Evolutionary conservation across 53 echinoderm and acorn worm genomes (phyloP), one percentile per base, ranked within the genome.

Genomic region (Henricia sp.): DNA sequence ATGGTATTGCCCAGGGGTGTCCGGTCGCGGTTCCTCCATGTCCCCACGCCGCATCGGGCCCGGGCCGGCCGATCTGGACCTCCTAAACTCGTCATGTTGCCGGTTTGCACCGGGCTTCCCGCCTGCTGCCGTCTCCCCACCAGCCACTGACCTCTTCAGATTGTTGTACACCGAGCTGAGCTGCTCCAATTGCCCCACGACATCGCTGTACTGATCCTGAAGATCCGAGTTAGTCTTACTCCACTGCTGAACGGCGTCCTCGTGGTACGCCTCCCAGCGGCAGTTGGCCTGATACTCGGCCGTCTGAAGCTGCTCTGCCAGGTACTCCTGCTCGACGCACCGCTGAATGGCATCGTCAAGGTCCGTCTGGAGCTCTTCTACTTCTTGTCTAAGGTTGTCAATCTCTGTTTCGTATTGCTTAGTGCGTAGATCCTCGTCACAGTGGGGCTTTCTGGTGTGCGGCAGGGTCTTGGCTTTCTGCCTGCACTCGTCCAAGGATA

Each of bases 391-490:
- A 20, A 86, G 75, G 27, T 52, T 76, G 57, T 67, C 86, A 2
- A 86, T 66, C 86, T 86, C 66, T n/a, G 86, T 46, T 13, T 86
- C 86, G 55, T 76, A 86, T 28, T 86, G 75, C 34, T 63, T 63
- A 37, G 50, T 70, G 37, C 83, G 37, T 17, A 68, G 52, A 1
- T 68, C 83, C 11, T 68, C 69, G 43, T 68, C 68, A 29, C 83
- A 83, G 69, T 83, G 70, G 0, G 68, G 83, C 51, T 83, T 68
- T 11, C 41, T 53, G 1, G 68, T 83, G 70, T 68, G 70, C n/a
- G 68, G 70, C 2, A 83, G 69, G 9, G 83, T 83, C 83, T 68
- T 68, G 3, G 83, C 70, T 30, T 83, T 68, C 48, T 83, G 55
- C 41, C 54, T 56, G 70, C 83, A 68, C 69, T 70, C 70, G 4